Evolutionary conservation across 2,113 vertebrate genomes (phyloP).

Genomic region (Sisor rabdophorus): DNA sequence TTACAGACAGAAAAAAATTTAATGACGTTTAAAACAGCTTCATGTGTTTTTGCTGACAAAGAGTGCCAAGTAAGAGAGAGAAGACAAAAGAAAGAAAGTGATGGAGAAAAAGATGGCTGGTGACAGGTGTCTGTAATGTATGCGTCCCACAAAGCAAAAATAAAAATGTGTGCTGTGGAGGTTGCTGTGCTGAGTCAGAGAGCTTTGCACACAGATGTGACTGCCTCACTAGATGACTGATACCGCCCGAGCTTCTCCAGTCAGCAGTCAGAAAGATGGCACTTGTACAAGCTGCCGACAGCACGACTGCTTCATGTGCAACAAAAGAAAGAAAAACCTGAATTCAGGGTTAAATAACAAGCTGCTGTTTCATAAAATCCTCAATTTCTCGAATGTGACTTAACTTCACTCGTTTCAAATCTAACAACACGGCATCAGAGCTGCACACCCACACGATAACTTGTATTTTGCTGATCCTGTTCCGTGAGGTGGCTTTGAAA

Average conservation of each 20-base stretch:
- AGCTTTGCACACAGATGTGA: conserved; percentile 44
- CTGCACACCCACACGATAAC: neutral
- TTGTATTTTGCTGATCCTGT: neutral
- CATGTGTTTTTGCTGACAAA: conserved; percentile 22
- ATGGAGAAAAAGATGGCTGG: conserved; percentile 2
- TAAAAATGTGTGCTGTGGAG: conserved; percentile 31
- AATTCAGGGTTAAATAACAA: neutral
- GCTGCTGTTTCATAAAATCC: conserved; percentile 8
- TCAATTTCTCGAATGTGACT: conserved; percentile 4
- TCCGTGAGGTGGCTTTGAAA: neutral
- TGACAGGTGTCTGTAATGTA: conserved; percentile 11
- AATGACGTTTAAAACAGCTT: conserved; percentile 19
- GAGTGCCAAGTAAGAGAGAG: conserved; percentile 26
- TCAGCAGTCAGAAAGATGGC: conserved; percentile 26
- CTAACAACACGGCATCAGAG: neutral
- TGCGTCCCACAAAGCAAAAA: neutral
- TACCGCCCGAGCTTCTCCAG: conserved; percentile 38
- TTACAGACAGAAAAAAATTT: neutral
- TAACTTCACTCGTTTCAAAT: neutral
- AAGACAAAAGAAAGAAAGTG: conserved; percentile 15
- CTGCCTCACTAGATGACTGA: conserved; percentile 42
- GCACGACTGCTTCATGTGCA: neutral
- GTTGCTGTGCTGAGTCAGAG: conserved; percentile 48
- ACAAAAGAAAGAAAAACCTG: neutral
- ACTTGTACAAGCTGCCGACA: conserved; percentile 8